Evolutionary conservation across 92 coral and sea anemone species (phyloP).

Genomic region (Epizoanthus ramosus): DNA sequence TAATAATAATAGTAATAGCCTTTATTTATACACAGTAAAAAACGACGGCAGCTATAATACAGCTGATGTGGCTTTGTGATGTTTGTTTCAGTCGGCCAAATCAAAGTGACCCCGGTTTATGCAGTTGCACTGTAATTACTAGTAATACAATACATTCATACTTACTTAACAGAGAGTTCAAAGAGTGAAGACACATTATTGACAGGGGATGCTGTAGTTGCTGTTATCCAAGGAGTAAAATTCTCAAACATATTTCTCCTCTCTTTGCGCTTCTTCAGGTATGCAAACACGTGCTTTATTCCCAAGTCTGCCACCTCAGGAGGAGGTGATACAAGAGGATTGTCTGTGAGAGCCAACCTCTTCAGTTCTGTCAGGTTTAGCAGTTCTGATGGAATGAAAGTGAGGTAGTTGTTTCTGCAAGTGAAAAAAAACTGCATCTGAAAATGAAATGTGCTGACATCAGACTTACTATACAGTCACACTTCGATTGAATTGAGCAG

Average conservation of each 20-base stretch:
- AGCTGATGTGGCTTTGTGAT: too few species aligned
- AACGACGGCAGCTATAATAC: too few species aligned
- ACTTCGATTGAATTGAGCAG: too few species aligned
- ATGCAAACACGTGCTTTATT: not conserved
- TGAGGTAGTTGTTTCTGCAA: not conserved
- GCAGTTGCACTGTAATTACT: too few species aligned
- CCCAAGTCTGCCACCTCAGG: not conserved
- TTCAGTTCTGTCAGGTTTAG: not conserved
- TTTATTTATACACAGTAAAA: too few species aligned
- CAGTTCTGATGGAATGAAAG: not conserved
- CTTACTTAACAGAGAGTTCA: not conserved
- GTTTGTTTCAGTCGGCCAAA: too few species aligned
- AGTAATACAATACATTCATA: not conserved
- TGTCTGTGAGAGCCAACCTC: not conserved
- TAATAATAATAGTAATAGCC: too few species aligned
- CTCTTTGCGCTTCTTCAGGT: slow-evolving; percentile 7
- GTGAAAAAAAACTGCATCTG: not conserved
- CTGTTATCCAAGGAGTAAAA: slow-evolving; percentile 13
- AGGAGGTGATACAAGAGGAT: not conserved
- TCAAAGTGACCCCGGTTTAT: too few species aligned
- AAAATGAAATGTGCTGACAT: not conserved
- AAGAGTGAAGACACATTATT: not conserved
- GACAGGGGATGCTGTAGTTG: not conserved
- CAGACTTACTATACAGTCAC: too few species aligned
- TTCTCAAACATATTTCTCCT: slow-evolving; percentile 13